Evolutionary conservation across 1,140 invertebrate species (phyloP), one percentile per base, ranked within the genome.

Genomic region (Anthonomus grandis): DNA sequence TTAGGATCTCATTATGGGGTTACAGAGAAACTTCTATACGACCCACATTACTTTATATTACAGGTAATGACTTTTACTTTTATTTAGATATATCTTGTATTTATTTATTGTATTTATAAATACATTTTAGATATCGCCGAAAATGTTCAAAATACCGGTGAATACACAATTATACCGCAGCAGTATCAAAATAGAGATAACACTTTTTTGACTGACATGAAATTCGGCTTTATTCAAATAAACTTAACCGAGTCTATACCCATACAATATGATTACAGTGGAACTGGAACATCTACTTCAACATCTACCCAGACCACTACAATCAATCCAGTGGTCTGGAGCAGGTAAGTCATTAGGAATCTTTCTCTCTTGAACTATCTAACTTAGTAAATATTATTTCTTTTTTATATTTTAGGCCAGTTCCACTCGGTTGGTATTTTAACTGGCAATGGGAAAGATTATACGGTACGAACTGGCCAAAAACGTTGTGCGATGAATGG

Each of bases 391-490:
- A 15, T 15, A 10, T 15, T 17, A 19, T 21, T 44, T 8, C 13
- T 1, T 19, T 44, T 44, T 22, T 41, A 23, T 42, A n/a, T 44
- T 47, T 48, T 22, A 59, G 86, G 31, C 92, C 93, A 0, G 90
- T 96, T 62, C 93, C 94, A 0, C 71, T 97, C 3, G 92, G 78
- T 0, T 97, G 94, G 94, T 97, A 95, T 68, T 95, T 95, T 68
- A 80, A 79, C 0, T 82, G 85, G 0, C 92, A 95, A 72, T 97
- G 93, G 92, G 84, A 91, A 69, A 75, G 82, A 17, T 63, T 81
- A 18, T 83, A 87, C 60, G 91, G 91, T 4, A 71, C 78, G 3
- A 77, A 83, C n/a, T 97, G 93, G 93, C 75, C 90, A 0, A 78
- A 86, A 59, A 76, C 80, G 5, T 80, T 92, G 57, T 96, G 94